These are phyloP conservation scores for Fukomys damarensis DNA, from an alignment of 2,113 vertebrate species.

Conservation along the genomic window DNA sequence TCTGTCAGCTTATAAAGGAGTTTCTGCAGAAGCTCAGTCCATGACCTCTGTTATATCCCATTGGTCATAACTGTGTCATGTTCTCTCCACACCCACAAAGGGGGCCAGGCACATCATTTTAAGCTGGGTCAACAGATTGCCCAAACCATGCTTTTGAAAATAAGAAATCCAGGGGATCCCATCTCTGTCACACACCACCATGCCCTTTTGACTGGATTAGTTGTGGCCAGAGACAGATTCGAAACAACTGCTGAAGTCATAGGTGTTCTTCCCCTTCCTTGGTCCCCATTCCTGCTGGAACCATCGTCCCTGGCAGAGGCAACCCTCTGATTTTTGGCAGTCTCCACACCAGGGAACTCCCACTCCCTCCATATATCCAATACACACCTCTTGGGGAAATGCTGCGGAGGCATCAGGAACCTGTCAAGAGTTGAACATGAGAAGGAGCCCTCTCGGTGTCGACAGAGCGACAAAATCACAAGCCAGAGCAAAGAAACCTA, in stretches of 20 bases:
- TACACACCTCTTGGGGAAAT: not conserved
- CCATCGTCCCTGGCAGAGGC: accelerated
- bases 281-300: not conserved
- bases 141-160: not conserved
- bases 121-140: not conserved
- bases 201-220: not conserved
- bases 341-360: not conserved
- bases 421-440: not conserved
- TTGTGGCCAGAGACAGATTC: not conserved
- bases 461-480: not conserved
- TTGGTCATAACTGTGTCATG: not conserved
- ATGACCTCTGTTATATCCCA: accelerated
- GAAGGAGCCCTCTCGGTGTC: accelerated
- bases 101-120: not conserved
- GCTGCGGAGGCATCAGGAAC: not conserved
- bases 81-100: not conserved
- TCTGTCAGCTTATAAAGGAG: not conserved
- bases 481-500: not conserved
- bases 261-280: accelerated
- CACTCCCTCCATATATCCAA: not conserved
- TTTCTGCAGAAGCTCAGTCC: not conserved
- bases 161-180: not conserved
- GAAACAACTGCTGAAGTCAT: not conserved
- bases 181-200: not conserved
- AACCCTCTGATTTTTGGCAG: accelerated